Base-by-base conservation (phyloP, 2,888 invertebrate species). In the Calameuta filiformis region DNA sequence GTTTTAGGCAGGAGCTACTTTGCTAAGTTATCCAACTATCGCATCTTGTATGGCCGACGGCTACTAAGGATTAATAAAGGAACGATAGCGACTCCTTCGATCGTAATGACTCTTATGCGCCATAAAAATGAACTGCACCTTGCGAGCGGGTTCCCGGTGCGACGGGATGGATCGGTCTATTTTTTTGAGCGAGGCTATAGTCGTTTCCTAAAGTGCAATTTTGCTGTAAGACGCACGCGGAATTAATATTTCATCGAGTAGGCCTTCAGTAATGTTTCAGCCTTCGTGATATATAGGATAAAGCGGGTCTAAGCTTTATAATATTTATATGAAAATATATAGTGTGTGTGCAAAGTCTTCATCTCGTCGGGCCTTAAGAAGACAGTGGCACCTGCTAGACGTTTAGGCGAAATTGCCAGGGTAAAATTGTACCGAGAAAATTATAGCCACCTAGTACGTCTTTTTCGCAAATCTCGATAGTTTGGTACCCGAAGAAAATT, bases 381-480 rank as follows among this genome's bases (percentile, higher is more conserved):
- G 35, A 31, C n/a, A 73, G 79, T 80, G 79, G 87, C 87, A 86
- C 87, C 87, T 85, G 87, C 85, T 81, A 77, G 78, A 83, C 83
- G 82, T 85, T 86, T 83, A 83, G 83, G 79, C 82, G 69, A 87
- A 86, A 87, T 88, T 87, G 83, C 82, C 78, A 81, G 83, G 85
- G 83, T 83, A 81, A 86, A 84, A 87, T 84, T 83, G 83, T 82
- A 79, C 79, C 76, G 71, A 81, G 77, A 73, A 85, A 80, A 79
- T 80, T 35, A 12, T 69, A 79, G 34, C 34, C 35, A 15, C 3
- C 12, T 78, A 15, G 35, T 34, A 34, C 15, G 11, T 35, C n/a
- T 35, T 34, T 35, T 74, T n/a, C 23, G 74, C 4, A n/a, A 74
- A 35, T 74, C 35, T 35, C 35, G 34, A 74, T 74, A 35, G 74